These are phyloP conservation scores for Rotaria sp. DNA, from an alignment of 2,888 invertebrate species.

Conservation along the genomic window DNA sequence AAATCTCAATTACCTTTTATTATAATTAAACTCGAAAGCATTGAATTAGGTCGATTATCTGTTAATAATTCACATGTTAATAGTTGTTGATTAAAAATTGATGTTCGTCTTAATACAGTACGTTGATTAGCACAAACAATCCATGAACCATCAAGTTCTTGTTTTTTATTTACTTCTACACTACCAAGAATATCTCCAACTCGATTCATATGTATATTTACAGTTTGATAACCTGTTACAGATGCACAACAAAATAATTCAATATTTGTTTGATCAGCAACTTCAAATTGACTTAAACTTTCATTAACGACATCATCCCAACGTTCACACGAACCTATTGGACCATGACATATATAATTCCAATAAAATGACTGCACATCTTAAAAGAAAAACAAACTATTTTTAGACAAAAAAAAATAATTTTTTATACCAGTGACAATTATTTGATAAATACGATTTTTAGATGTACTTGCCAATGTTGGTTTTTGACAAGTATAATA, in stretches of 20 bases:
- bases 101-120: not conserved
- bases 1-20: not conserved
- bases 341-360: not conserved
- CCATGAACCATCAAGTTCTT: not conserved
- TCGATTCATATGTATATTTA: not conserved
- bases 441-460: not conserved
- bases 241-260: constrained; percentile 27
- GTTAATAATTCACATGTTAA: not conserved
- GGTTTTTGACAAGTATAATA: not conserved
- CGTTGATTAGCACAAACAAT: not conserved
- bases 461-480: not conserved
- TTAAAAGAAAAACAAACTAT: not conserved
- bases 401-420: not conserved
- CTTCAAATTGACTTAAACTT: not conserved
- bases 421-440: not conserved
- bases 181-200: not conserved
- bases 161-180: not conserved
- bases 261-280: not conserved
- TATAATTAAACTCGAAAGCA: not conserved
- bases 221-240: not conserved
- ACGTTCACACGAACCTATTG: not conserved
- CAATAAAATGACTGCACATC: constrained; percentile 4
- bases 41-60: not conserved
- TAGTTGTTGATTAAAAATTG: not conserved
- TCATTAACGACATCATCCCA: not conserved